Evolutionary conservation across 2,888 invertebrate genomes (phyloP).

Genomic region (Drosophila recens): DNA sequence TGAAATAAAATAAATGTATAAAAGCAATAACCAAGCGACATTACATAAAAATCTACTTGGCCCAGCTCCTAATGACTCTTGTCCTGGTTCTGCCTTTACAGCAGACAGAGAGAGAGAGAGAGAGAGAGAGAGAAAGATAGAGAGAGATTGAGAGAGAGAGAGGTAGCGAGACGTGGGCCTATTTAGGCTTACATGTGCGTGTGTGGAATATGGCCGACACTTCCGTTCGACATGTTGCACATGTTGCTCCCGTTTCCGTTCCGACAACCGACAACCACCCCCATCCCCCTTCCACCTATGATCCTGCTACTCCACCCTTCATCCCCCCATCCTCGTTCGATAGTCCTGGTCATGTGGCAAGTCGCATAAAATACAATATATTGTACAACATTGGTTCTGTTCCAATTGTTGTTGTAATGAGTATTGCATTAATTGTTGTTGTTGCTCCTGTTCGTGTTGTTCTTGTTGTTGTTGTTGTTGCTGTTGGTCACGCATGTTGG

Average conservation of each 20-base stretch:
- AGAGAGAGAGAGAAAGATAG: not conserved
- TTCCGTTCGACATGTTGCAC: constrained; percentile 82
- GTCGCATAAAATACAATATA: constrained; percentile 72
- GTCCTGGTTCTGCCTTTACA: constrained; percentile 43
- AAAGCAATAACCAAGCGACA: constrained; percentile 80
- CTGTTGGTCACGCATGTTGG: constrained; percentile 78
- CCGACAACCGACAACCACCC: constrained; percentile 15
- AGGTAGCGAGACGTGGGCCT: constrained; percentile 62
- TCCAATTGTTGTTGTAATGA: constrained; percentile 37
- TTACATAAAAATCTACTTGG: constrained; percentile 81
- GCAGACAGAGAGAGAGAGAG: not conserved
- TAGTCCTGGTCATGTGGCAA: constrained; percentile 44
- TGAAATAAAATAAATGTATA: constrained; percentile 80
- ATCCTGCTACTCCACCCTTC: not conserved
- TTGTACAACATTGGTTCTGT: constrained; percentile 59
- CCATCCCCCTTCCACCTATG: not conserved
- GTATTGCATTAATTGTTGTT: constrained; percentile 57
- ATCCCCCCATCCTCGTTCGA: not conserved
- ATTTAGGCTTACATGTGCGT: constrained; percentile 59
- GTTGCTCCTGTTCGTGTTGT: constrained; percentile 11
- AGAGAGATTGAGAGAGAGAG: not conserved
- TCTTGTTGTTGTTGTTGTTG: constrained; percentile 54
- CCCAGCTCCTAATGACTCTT: constrained; percentile 72
- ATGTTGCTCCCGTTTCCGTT: constrained; percentile 80
- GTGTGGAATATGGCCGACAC: constrained; percentile 77